Evolutionary conservation across 2,113 vertebrate genomes (phyloP), one percentile per base, ranked within the genome.

Genomic region (Melanostigma gelatinosum): DNA sequence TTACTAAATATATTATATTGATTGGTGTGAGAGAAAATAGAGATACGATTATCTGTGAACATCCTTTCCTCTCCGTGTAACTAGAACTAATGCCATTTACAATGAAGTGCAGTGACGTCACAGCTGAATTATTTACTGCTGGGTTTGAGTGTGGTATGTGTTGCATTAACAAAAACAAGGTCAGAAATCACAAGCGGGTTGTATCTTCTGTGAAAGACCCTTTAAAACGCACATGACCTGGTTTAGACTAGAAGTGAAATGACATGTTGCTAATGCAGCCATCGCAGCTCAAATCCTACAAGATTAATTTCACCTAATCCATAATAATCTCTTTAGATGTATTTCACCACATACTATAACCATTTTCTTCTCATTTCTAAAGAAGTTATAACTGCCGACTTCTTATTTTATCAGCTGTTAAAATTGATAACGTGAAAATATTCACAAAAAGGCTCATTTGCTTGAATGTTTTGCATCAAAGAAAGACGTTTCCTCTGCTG

Each of bases 301-400:
- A 29, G 88, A 93, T 91, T 92, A 89, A 90, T 91, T 90, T 89
- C 61, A 73, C 55, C 78, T 90, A 92, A 93, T 91, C 91, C 92
- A 88, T 80, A 73, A 85, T 89, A 90, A 92, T 92, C 89, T 83
- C 83, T 64, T 64, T 44, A 72, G 75, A 57, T 86, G 16, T 16
- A 46, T 80, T 83, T 72, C 36, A 29, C 76, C 70, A 48, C 69
- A 57, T 32, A 57, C n/a, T 22, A 74, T 50, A 18, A 11, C 42
- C 22, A 8, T 71, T 70, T 32, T 71, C 44, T 78, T 79, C 54
- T 55, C 12, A 57, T 57, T 58, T 58, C 24, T 55, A 57, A 50
- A 67, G 63, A 42, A 42, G 67, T 22, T 50, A 12, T 6, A 77
- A 36, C 70, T 57, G 24, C 58, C 16, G 62, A 24, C 10, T 42